phyloP scores from a whole-genome alignment of 2,888 invertebrate genomes.

The Sinhomidia bicolor region DNA sequence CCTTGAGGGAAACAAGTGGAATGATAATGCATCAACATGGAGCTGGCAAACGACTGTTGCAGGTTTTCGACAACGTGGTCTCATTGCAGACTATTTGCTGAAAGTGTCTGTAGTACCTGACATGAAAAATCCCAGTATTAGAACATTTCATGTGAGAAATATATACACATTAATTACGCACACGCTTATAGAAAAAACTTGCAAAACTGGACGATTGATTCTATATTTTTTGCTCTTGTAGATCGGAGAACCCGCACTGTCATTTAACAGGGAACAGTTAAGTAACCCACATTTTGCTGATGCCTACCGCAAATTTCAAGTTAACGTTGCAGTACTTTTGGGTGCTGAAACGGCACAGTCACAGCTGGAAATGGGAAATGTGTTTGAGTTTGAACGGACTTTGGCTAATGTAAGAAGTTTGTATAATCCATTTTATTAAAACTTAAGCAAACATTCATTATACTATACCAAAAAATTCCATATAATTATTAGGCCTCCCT shows the following conservation, averaged over 20 bases:
- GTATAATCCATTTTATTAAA: background rate
- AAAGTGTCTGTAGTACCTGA: slow-evolving; percentile 94
- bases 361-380: slow-evolving; percentile 87
- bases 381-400: slow-evolving; percentile 93
- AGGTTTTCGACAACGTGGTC: slow-evolving; percentile 89
- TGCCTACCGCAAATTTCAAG: slow-evolving; percentile 92
- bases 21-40: slow-evolving; percentile 76
- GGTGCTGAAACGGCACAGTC: slow-evolving; percentile 89
- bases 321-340: slow-evolving; percentile 90
- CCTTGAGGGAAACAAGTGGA: slow-evolving; percentile 81
- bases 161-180: background rate
- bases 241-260: slow-evolving; percentile 81
- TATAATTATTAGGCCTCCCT: slow-evolving; percentile 89
- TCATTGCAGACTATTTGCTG: slow-evolving; percentile 93
- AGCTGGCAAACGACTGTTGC: slow-evolving; percentile 91
- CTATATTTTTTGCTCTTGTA: slow-evolving; percentile 56
- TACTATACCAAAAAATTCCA: too few species aligned
- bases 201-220: background rate
- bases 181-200: too few species aligned
- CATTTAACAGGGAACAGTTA: slow-evolving; percentile 81
- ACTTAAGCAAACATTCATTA: too few species aligned
- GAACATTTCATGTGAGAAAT: slow-evolving; percentile 90
- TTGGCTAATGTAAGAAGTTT: slow-evolving; percentile 91
- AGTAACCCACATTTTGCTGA: slow-evolving; percentile 84
- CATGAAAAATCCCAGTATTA: slow-evolving; percentile 91